phyloP scores from a whole-genome alignment of 1,140 invertebrate species.

The Venustaconcha ellipsiformis region DNA sequence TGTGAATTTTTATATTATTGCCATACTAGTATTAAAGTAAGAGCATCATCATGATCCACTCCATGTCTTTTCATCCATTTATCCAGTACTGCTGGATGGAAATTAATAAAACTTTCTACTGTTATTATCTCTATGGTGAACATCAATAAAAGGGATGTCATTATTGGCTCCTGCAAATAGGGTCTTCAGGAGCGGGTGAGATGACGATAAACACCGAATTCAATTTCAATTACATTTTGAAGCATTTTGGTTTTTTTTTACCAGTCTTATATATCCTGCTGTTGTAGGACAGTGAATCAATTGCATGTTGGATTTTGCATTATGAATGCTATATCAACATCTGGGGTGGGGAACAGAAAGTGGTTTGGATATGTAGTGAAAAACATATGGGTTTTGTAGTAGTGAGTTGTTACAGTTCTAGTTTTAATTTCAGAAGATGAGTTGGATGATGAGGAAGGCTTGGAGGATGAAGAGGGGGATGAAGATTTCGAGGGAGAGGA shows the following conservation, averaged over 20 bases:
- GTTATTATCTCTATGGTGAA: background rate
- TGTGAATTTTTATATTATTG: no score
- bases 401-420: background rate
- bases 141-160: no score
- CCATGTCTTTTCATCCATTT: slow-evolving; percentile 2
- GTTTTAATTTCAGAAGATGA: slow-evolving; percentile 44
- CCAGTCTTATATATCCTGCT: background rate
- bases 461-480: slow-evolving; percentile 60
- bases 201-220: no score
- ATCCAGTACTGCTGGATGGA: background rate
- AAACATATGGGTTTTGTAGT: background rate
- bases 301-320: no score
- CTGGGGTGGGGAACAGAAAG: background rate
- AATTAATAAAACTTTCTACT: no score
- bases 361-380: background rate
- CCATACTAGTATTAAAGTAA: no score
- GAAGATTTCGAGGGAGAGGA: slow-evolving; percentile 55
- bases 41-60: no score
- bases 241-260: background rate
- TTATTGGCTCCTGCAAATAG: no score
- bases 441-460: slow-evolving; percentile 55
- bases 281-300: background rate
- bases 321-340: background rate
- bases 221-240: background rate
- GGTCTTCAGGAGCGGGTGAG: no score